Base-by-base conservation (phyloP, 2,113 vertebrate genomes). In the Rissa tridactyla region DNA sequence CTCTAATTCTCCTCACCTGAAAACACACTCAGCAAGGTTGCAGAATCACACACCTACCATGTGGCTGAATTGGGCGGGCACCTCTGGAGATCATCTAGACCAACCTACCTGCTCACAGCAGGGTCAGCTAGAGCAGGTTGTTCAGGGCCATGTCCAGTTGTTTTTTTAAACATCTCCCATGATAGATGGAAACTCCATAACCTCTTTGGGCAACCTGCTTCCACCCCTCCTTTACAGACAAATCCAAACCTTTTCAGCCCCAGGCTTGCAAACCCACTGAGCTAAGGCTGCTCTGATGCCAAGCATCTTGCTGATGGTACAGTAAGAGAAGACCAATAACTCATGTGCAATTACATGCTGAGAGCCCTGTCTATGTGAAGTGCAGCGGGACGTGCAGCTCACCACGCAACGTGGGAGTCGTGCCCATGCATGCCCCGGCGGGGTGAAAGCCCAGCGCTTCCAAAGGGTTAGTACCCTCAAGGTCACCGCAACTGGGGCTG, bases 391-490 rank as follows among this genome's bases (percentile, higher is more conserved):
- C 86, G 82, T 90, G 81, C 83, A 88, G 91, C 72, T 93, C 92
- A 36, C 78, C 95, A 95, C 40, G 69, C 75, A 79, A 14, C 2
- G 13, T 52, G 94, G 87, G 88, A 95, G 61, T 38, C 1, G 11
- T 85, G 93, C 70, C 89, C 87, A 26, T 52, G 89, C 75, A 47
- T 3, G 3, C 22, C 76, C 76, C 4, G 5, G 25, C 5, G 0
- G 78, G 49, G 72, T 91, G 21, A 94, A 70, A 88, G n/a, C 82
- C 86, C 64, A 3, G 86, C 2, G 4, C 91, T 97, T 94, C 86
- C 89, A 93, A 88, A 93, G 93, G 90, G 94, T 93, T 81, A 83
- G 81, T 94, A 91, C 78, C 84, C 95, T 96, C 96, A 96, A 86
- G 86, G 95, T 84, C 94, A 96, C 64, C 15, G 1, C 93, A 38